phyloP scores from a whole-genome alignment of 2,113 vertebrate species.

The Eulemur macaco region DNA sequence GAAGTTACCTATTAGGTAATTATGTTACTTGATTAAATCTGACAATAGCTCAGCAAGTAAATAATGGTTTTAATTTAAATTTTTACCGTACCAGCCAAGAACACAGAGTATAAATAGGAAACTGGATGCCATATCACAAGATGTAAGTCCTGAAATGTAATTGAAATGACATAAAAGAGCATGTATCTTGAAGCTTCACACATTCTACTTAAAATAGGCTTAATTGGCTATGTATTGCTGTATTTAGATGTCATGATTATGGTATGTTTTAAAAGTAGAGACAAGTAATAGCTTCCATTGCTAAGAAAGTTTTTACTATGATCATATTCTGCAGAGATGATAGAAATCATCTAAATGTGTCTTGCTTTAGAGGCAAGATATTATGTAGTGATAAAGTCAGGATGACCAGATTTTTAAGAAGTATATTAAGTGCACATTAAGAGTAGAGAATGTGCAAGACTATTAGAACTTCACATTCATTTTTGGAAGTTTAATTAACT shows the following conservation, averaged over 20 bases:
- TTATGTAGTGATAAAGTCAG: not conserved
- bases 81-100: not conserved
- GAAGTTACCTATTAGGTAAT: not conserved
- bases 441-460: not conserved
- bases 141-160: not conserved
- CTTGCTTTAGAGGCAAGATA: not conserved
- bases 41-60: not conserved
- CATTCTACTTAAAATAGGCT: conserved; percentile 37
- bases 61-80: conserved; percentile 61
- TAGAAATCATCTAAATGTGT: not conserved
- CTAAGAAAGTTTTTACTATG: conserved; percentile 30
- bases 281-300: conserved; percentile 11
- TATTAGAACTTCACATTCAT: not conserved
- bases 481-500: conserved; percentile 13
- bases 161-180: conserved; percentile 14
- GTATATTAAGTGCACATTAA: conserved; percentile 19
- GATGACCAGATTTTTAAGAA: not conserved
- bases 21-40: conserved; percentile 33
- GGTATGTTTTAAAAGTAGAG: conserved; percentile 46
- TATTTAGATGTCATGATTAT: conserved; percentile 51
- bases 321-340: not conserved
- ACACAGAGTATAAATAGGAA: not conserved
- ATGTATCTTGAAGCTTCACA: conserved; percentile 14
- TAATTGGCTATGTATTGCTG: conserved; percentile 48
- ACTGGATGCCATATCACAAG: not conserved